These are phyloP conservation scores for Smithornis capensis DNA, from an alignment of 2,113 vertebrate species.

Conservation along the genomic window DNA sequence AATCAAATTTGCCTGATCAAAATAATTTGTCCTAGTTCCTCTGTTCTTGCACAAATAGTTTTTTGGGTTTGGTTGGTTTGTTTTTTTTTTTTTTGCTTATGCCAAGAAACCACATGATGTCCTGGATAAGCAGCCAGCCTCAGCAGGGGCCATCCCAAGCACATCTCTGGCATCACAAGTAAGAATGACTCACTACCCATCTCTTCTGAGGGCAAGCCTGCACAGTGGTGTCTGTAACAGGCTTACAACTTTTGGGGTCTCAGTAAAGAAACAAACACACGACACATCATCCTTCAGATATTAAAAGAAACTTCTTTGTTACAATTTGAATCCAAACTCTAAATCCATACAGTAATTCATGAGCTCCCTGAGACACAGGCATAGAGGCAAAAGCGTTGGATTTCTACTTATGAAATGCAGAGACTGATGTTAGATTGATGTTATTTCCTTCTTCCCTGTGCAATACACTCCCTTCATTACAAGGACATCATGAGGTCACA, in stretches of 20 bases:
- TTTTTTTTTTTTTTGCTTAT: not conserved
- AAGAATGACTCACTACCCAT: not conserved
- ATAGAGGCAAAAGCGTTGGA: not conserved
- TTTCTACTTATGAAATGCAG: not conserved
- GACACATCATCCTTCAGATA: not conserved
- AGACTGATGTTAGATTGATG: not conserved
- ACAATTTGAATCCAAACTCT: not conserved
- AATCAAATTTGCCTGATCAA: not conserved
- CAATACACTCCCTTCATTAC: not conserved
- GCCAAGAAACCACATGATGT: not conserved
- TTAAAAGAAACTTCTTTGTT: not conserved
- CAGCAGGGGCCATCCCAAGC: not conserved
- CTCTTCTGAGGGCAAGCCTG: not conserved
- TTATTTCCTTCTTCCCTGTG: not conserved
- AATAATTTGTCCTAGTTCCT: not conserved
- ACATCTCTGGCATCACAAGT: not conserved
- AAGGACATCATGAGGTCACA: not conserved
- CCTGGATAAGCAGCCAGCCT: not conserved
- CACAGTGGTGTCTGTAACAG: rapidly evolving
- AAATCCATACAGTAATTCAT: not conserved
- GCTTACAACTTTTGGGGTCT: not conserved
- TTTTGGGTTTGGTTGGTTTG: no score
- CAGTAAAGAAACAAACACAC: not conserved
- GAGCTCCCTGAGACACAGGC: not conserved
- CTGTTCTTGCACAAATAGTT: not conserved